These are phyloP conservation scores for Athene cunicularia DNA, from an alignment of 2,113 vertebrate species.

Conservation along the genomic window DNA sequence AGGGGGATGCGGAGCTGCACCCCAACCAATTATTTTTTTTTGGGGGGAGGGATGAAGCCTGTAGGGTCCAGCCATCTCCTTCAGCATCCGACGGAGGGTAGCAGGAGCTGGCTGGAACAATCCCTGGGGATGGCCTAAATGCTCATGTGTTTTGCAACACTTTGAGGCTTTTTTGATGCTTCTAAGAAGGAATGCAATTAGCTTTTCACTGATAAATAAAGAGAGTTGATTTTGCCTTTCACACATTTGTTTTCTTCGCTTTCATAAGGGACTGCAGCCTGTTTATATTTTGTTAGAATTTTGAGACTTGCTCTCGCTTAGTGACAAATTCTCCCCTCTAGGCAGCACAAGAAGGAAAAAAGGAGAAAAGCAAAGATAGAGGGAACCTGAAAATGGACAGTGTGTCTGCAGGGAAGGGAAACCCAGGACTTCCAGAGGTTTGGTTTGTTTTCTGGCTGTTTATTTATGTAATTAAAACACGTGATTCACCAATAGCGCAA, in stretches of 20 bases:
- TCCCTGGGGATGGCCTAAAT: background rate
- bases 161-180: constrained; percentile 31
- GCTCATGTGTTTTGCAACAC: background rate
- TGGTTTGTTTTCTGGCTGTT: constrained; percentile 1
- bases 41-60: background rate
- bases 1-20: background rate
- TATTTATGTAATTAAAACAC: constrained; percentile 36
- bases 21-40: background rate
- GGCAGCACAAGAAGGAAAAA: background rate
- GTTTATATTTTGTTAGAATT: constrained; percentile 47
- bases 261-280: constrained; percentile 29
- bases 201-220: constrained; percentile 35
- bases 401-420: constrained; percentile 11
- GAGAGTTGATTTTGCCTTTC: constrained; percentile 29
- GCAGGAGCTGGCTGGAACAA: background rate
- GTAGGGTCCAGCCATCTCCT: background rate
- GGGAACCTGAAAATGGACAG: constrained; percentile 14
- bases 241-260: constrained; percentile 20
- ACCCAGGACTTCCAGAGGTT: background rate
- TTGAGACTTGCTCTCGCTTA: background rate
- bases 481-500: background rate
- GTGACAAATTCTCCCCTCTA: constrained; percentile 37
- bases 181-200: constrained; percentile 38
- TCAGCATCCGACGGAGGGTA: background rate
- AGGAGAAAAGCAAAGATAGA: background rate